Evolutionary conservation across 2,797 vertebrate species (phyloP).

Genomic region (Masticophis lateralis): DNA sequence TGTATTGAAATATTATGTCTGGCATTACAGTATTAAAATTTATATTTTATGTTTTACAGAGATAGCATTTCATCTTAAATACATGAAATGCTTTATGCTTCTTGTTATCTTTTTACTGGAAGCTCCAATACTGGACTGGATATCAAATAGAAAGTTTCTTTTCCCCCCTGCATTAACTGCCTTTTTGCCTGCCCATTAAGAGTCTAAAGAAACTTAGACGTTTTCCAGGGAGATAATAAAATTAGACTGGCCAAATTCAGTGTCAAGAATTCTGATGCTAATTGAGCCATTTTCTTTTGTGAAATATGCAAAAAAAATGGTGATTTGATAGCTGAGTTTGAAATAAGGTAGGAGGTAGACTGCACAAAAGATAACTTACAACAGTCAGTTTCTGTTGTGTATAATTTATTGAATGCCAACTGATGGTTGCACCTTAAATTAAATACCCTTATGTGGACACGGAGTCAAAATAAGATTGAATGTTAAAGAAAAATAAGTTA

Average conservation of each 20-base stretch:
- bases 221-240: slow-evolving; percentile 38
- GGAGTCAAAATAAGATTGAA: slow-evolving; percentile 60
- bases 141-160: slow-evolving; percentile 39
- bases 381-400: slow-evolving; percentile 56
- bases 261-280: slow-evolving; percentile 50
- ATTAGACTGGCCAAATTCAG: slow-evolving; percentile 46
- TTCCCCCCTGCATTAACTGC: slow-evolving; percentile 40
- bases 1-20: slow-evolving; percentile 50
- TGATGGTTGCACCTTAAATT: slow-evolving; percentile 68
- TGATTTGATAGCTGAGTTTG: slow-evolving; percentile 52
- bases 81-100: slow-evolving; percentile 61
- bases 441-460: slow-evolving; percentile 58
- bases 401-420: slow-evolving; percentile 68
- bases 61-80: slow-evolving; percentile 57
- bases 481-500: slow-evolving; percentile 66
- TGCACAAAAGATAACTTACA: slow-evolving; percentile 55
- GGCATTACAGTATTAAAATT: slow-evolving; percentile 53
- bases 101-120: slow-evolving; percentile 47
- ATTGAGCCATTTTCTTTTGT: slow-evolving; percentile 58
- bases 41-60: slow-evolving; percentile 57
- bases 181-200: slow-evolving; percentile 43
- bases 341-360: slow-evolving; percentile 52
- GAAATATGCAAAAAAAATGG: slow-evolving; percentile 58
- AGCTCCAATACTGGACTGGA: slow-evolving; percentile 57
- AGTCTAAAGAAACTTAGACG: slow-evolving; percentile 48